Conservation (phyloP, 2,888 invertebrate species). For the Cheilosia urbana region DNA sequence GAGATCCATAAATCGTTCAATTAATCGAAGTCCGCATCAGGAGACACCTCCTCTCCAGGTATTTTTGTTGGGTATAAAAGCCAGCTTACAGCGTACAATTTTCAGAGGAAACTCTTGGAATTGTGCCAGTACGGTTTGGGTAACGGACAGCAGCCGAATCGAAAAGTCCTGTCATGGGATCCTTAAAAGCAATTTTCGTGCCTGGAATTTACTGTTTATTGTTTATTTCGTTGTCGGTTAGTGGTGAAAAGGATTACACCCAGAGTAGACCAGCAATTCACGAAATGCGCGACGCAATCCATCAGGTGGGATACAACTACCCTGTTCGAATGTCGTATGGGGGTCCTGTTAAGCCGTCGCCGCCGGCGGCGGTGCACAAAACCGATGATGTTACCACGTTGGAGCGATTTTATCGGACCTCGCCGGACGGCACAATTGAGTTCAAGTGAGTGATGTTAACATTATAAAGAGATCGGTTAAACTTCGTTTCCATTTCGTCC, state of each 20-base stretch:
- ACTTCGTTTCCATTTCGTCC: background rate
- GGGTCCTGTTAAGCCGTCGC: background rate
- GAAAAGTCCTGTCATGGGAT: constrained; percentile 8
- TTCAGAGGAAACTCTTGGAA: constrained; percentile 36
- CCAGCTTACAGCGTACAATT: constrained; percentile 10
- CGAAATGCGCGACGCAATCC: constrained; percentile 63
- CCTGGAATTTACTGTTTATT: constrained; percentile 34
- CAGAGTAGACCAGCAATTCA: constrained; percentile 22
- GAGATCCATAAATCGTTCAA: constrained; percentile 41
- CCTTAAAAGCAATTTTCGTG: constrained; percentile 20
- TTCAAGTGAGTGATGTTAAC: constrained; percentile 56
- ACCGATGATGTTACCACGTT: constrained; percentile 40
- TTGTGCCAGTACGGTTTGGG: constrained; percentile 17
- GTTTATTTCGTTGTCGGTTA: constrained; percentile 18
- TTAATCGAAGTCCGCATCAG: constrained; percentile 39
- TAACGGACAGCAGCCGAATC: background rate
- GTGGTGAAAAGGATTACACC: constrained; percentile 22
- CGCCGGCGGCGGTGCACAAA: background rate
- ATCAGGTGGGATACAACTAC: constrained; percentile 57
- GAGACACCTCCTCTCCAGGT: constrained; percentile 15
- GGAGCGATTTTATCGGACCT: constrained; percentile 56
- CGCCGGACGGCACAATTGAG: constrained; percentile 44
- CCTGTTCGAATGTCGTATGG: constrained; percentile 13
- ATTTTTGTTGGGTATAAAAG: constrained; percentile 45
- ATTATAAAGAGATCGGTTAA: constrained; percentile 3